Percentiles rank a stretch among this genome's conserved stretches.
These are phyloP conservation scores for Anastrepha obliqua DNA, from an alignment of 1,140 invertebrate species.

Conservation along the genomic window DNA sequence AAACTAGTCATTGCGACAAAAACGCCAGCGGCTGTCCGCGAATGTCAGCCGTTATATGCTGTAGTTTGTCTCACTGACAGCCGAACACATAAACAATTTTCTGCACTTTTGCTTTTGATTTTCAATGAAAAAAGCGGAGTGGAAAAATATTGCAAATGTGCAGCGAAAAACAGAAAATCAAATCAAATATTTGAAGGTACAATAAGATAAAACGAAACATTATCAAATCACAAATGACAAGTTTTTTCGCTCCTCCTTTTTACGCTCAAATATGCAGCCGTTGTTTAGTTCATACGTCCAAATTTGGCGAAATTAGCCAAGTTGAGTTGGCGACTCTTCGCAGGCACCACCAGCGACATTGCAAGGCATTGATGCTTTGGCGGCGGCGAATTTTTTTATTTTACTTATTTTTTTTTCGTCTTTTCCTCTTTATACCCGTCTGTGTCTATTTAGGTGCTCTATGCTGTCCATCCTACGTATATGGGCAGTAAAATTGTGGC, in stretches of 20 bases:
- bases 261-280: background rate
- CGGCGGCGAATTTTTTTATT: background rate
- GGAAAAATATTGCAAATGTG: too few relatives aligned
- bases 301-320: background rate
- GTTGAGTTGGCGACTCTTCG: background rate
- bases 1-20: background rate
- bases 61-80: too few relatives aligned
- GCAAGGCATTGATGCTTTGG: background rate
- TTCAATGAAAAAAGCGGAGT: too few relatives aligned
- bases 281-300: background rate
- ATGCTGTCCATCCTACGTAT: background rate
- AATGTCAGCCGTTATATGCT: too few relatives aligned
- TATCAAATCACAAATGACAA: too few relatives aligned
- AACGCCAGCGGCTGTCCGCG: too few relatives aligned
- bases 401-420: background rate
- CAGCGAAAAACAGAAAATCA: too few relatives aligned
- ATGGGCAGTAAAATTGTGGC: conserved; percentile 1
- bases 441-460: background rate
- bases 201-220: too few relatives aligned
- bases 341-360: background rate
- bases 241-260: too few relatives aligned
- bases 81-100: too few relatives aligned
- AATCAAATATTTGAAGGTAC: too few relatives aligned
- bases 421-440: background rate
- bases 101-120: too few relatives aligned